Base-by-base conservation (phyloP, 2,888 invertebrate genomes). In the Clanis bilineata region DNA sequence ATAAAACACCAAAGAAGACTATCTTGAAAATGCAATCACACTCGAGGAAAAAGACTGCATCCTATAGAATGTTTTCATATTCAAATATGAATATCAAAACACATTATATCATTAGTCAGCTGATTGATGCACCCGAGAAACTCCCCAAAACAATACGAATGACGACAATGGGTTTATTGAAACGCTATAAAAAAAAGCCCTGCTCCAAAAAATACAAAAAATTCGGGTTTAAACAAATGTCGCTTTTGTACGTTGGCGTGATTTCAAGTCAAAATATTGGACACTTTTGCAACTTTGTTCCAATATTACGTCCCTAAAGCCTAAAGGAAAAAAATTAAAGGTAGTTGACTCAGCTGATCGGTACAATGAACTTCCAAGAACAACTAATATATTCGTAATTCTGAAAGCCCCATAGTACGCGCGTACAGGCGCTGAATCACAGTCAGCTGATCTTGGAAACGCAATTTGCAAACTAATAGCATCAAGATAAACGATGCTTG, bases 301-400 rank as follows among this genome's bases (percentile, higher is more conserved):
- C 67, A 65, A 70, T 76, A 76, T 75, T 73, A 77, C 73, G 78
- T 67, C 73, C 67, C 68, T 73, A 76, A 70, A 73, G 68, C 70
- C 74, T 71, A 70, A 74, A 67, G 72, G 75, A 77, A 74, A 78
- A 72, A 72, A 71, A 71, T 64, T 72, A 75, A 73, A 64, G 70
- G 70, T 62, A 77, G 77, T 86, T 88, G 88, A 90, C 83, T 88
- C 89, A 89, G 84, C 82, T 88, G 84, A 84, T 84, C 76, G 80
- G 88, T 82, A 76, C 88, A 82, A 82, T 85, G 88, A 90, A 86
- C 89, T 82, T 86, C 79, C 70, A 69, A 74, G 82, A 85, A 83
- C 72, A 76, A 76, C 71, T 65, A 77, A 81, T 76, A 77, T 70
- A 65, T 72, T 71, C 67, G 69, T 74, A 72, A 73, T 76, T 77